Base-by-base conservation (phyloP, 2,888 invertebrate genomes). In the Anagyrus pseudococci region DNA sequence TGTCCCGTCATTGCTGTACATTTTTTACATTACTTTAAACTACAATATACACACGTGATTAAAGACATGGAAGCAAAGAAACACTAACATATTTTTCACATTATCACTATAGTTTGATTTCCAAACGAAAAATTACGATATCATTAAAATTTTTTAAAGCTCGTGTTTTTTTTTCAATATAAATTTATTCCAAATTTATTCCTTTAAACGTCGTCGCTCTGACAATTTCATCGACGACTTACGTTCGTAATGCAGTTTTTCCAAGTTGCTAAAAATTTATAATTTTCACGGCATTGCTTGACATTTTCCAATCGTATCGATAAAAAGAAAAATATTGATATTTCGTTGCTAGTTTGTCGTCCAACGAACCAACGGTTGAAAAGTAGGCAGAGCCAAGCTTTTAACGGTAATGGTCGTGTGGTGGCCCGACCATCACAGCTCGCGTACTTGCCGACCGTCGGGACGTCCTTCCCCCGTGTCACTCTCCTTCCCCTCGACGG, bases 361-460 rank as follows among this genome's bases (percentile, higher is more conserved):
- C n/a, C n/a, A n/a, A n/a, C 29, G 10, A 29, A 52, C 29, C 63
- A 3, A 50, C 58, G 46, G 55, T 52, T 19, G 63, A 22, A 23
- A 58, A 62, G 37, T 4, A 19, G 6, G 17, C 1, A n/a, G 10
- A 4, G n/a, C n/a, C n/a, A n/a, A n/a, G n/a, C n/a, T n/a, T n/a
- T n/a, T n/a, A n/a, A 20, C 20, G 2, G 29, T 29, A 20, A 55
- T 33, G 15, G 54, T 63, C 66, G 66, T 4, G 73, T 74, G 74
- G 75, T 75, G 73, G 71, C 22, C 66, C 62, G 70, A 47, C 58
- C 69, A 66, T 61, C 62, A 66, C 65, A 67, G 61, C 59, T 43
- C 58, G 47, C 69, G 41, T 17, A 25, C n/a, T 58, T 52, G 37
- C 53, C 59, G 55, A 58, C 57, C 43, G 59, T 22, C 13, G 56